Percentiles rank a stretch among this genome's conserved stretches.
phyloP scores from a whole-genome alignment of 2,888 invertebrate genomes.

The Drepana falcataria region DNA sequence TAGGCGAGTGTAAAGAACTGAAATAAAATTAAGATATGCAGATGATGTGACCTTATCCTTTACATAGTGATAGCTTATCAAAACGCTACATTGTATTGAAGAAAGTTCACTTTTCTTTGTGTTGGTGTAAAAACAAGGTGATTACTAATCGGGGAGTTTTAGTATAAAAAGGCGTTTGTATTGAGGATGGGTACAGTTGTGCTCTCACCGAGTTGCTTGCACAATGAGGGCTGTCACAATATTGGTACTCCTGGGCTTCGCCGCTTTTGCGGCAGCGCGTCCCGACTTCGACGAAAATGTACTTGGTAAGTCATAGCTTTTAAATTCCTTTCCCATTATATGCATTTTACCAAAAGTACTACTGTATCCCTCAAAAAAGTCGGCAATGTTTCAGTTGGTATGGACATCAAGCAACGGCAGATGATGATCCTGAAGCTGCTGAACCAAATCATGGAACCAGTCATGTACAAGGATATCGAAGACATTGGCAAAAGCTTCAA shows the following conservation, averaged over 20 bases:
- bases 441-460: slow-evolving; percentile 69
- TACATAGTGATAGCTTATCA: neutral
- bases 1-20: neutral
- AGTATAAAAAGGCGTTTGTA: slow-evolving; percentile 38
- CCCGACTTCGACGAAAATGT: slow-evolving; percentile 46
- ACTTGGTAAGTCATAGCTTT: slow-evolving; percentile 36
- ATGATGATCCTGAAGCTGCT: slow-evolving; percentile 69
- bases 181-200: slow-evolving; percentile 42
- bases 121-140: slow-evolving; percentile 13
- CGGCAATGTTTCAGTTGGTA: slow-evolving; percentile 46
- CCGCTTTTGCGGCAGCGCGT: slow-evolving; percentile 52
- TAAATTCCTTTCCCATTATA: neutral
- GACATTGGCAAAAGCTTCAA: slow-evolving; percentile 61
- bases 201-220: slow-evolving; percentile 41
- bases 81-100: slow-evolving; percentile 11
- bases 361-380: neutral
- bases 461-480: slow-evolving; percentile 66
- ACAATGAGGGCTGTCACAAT: slow-evolving; percentile 52
- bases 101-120: slow-evolving; percentile 12
- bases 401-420: slow-evolving; percentile 65
- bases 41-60: neutral
- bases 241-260: slow-evolving; percentile 50
- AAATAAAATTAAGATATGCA: neutral
- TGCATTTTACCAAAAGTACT: neutral
- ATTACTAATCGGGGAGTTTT: slow-evolving; percentile 6